phyloP scores from a whole-genome alignment of 1,140 invertebrate genomes.

The Ceratina australensis region DNA sequence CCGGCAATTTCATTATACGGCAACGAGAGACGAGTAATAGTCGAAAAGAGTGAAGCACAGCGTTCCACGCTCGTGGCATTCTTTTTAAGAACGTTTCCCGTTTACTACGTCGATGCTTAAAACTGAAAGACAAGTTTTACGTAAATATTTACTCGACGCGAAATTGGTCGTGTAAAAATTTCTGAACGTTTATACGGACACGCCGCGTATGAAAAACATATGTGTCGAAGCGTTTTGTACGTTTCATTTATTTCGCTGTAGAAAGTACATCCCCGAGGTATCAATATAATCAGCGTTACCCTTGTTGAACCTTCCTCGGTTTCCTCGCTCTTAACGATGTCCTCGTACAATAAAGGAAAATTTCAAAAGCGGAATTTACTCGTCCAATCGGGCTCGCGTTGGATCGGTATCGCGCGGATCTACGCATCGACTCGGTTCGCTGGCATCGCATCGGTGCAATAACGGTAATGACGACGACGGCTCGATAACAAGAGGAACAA shows the following conservation, averaged over 20 bases:
- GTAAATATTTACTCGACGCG: no score
- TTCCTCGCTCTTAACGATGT: conserved; percentile 39
- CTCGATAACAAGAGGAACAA: conserved; percentile 52
- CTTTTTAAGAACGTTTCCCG: neutral
- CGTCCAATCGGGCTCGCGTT: conserved; percentile 17
- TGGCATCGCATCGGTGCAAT: conserved; percentile 41
- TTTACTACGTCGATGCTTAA: neutral
- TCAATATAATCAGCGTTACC: conserved; percentile 41
- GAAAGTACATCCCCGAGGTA: conserved; percentile 25
- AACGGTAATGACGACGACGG: conserved; percentile 56
- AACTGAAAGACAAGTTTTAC: neutral
- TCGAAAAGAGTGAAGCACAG: conserved; percentile 1
- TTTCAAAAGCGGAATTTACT: conserved; percentile 46
- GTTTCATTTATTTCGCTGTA: conserved; percentile 16
- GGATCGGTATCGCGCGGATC: conserved; percentile 47
- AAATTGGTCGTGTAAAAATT: neutral
- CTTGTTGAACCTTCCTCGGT: neutral
- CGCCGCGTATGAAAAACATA: no score
- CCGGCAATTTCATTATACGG: conserved; percentile 17
- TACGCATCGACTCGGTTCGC: conserved; percentile 36
- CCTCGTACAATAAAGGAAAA: conserved; percentile 29
- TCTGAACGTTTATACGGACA: neutral
- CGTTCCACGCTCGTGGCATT: neutral
- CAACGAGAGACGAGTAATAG: neutral
- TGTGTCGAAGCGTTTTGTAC: conserved; percentile 11